Evolutionary conservation across 2,113 vertebrate genomes (phyloP).

Genomic region (Odocoileus hemionus): DNA sequence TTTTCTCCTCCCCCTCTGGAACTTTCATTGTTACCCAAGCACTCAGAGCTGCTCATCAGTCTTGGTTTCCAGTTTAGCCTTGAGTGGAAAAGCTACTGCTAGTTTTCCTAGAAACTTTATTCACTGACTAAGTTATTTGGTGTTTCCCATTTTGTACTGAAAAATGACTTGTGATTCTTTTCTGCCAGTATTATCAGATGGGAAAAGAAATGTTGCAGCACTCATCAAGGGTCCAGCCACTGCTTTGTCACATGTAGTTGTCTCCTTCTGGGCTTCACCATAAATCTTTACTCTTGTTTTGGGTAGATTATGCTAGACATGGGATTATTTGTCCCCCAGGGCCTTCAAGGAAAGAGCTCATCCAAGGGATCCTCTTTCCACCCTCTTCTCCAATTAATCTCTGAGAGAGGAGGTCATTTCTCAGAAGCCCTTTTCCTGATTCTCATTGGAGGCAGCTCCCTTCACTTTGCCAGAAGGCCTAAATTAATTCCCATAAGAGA

Average conservation of each 20-base stretch:
- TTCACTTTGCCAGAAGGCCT: not conserved
- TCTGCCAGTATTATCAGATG: not conserved
- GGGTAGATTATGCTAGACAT: not conserved
- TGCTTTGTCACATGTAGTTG: not conserved
- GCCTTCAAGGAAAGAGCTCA: not conserved
- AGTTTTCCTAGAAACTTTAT: not conserved
- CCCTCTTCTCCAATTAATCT: not conserved
- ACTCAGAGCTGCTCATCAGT: not conserved
- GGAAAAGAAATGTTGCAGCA: not conserved
- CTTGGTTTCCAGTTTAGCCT: not conserved
- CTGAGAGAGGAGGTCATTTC: not conserved
- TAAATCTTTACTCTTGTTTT: not conserved
- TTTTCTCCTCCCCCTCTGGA: not conserved
- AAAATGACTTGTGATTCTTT: conserved; percentile 2
- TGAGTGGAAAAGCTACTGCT: not conserved
- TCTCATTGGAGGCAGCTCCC: not conserved
- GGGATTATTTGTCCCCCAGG: not conserved
- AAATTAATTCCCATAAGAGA: not conserved
- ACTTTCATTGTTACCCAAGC: not conserved
- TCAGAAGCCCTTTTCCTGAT: not conserved
- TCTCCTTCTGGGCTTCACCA: not conserved
- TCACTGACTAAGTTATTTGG: not conserved
- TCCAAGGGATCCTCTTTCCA: not conserved
- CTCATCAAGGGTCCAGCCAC: not conserved
- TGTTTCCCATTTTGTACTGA: not conserved